phyloP scores from a whole-genome alignment of 1,140 invertebrate species.

The Stenopsyche tienmushanensis region DNA sequence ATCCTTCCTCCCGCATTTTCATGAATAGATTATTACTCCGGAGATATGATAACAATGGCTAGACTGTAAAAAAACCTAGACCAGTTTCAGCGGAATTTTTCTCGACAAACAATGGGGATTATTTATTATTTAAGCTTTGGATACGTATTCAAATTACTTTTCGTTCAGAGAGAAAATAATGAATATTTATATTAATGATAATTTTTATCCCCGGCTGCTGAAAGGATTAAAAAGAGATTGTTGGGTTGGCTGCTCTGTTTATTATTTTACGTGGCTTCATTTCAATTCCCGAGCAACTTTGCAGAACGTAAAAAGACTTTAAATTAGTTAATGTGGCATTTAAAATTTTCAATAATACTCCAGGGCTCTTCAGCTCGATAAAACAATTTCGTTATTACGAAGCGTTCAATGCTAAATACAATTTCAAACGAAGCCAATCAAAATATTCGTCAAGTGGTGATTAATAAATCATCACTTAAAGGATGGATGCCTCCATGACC shows the following conservation, averaged over 20 bases:
- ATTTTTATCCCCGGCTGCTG: too few species aligned
- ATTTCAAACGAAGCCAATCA: conserved; percentile 12
- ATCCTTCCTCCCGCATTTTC: background rate
- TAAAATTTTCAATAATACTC: background rate
- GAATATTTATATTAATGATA: too few species aligned
- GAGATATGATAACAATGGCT: background rate
- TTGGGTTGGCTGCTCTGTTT: background rate
- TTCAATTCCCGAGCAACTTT: background rate
- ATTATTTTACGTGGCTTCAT: background rate
- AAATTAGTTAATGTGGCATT: background rate
- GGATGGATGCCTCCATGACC: too few species aligned
- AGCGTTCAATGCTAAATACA: background rate
- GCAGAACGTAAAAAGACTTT: background rate
- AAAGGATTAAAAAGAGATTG: too few species aligned
- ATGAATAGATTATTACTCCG: background rate
- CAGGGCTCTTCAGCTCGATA: background rate
- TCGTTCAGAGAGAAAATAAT: too few species aligned
- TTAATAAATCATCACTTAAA: too few species aligned
- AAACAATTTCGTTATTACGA: background rate
- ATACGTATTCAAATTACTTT: too few species aligned
- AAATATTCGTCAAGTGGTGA: too few species aligned
- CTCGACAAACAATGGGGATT: background rate
- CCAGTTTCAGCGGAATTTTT: background rate
- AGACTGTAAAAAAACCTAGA: background rate
- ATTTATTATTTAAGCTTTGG: background rate